A percentile compares a stretch with the other conserved stretches of the same genome.
Evolutionary conservation across 2,797 vertebrate species (phyloP).

Genomic region (Alauda arvensis): DNA sequence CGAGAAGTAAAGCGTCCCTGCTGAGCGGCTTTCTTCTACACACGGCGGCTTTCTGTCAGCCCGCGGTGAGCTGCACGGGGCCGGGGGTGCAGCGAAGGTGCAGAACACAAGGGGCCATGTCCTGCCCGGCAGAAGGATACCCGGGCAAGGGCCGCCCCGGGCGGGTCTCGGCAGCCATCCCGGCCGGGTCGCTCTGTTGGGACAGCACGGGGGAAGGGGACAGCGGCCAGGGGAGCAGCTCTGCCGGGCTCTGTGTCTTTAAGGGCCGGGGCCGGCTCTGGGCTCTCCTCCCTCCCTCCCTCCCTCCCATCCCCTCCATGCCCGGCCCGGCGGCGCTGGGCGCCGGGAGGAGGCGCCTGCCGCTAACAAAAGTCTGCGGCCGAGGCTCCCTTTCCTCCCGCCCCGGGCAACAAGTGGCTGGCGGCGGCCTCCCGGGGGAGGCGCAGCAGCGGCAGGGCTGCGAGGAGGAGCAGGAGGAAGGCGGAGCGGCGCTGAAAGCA

Average conservation of each 20-base stretch:
- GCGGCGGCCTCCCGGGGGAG: constrained; percentile 37
- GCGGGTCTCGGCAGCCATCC: not conserved
- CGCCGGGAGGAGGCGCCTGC: constrained; percentile 73
- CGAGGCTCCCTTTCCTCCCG: not conserved
- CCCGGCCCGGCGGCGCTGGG: constrained; percentile 17
- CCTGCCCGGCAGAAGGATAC: not conserved
- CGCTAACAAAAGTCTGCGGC: constrained; percentile 67
- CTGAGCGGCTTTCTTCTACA: fast-evolving
- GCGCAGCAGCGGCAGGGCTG: not conserved
- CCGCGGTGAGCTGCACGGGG: fast-evolving
- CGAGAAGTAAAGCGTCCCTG: fast-evolving
- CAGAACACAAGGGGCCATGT: fast-evolving
- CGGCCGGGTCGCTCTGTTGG: not conserved
- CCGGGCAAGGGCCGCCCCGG: no score
- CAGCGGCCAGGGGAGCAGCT: fast-evolving
- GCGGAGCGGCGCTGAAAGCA: constrained; percentile 16
- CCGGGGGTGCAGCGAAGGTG: not conserved
- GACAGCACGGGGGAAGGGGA: not conserved
- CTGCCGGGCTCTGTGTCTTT: not conserved
- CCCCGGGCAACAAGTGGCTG: constrained; percentile 64
- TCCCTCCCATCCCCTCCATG: not conserved
- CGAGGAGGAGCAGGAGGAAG: not conserved
- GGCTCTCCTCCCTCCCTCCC: not conserved
- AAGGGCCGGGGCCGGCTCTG: not conserved
- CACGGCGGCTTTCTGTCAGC: not conserved